Conservation (phyloP, 2,113 vertebrate species). For the Muscicapa adusta region DNA sequence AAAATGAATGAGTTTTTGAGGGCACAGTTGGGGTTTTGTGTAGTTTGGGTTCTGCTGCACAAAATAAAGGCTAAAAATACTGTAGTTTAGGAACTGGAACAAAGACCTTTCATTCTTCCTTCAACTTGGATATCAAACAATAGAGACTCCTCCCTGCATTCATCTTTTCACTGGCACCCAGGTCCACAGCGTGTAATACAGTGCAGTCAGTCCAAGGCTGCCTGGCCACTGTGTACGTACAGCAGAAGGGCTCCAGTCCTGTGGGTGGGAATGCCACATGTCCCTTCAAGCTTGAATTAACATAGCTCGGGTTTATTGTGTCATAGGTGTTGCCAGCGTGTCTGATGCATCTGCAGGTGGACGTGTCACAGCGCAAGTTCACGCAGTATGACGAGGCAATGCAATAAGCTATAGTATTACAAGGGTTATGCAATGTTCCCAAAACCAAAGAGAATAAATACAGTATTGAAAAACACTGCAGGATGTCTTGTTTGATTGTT, state of each 20-base stretch:
- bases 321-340: constrained; percentile 43
- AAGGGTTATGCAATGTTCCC: constrained; percentile 25
- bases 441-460: neutral
- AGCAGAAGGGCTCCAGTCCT: neutral
- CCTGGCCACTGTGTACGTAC: rapidly evolving
- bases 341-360: constrained; percentile 46
- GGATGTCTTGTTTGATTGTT: neutral
- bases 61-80: neutral
- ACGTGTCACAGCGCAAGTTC: constrained; percentile 58
- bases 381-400: neutral
- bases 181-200: rapidly evolving
- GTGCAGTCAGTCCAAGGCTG: rapidly evolving
- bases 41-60: neutral
- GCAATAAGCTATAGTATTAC: constrained; percentile 14
- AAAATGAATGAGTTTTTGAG: neutral
- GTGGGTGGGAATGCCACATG: neutral
- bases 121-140: neutral
- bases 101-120: neutral
- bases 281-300: constrained; percentile 27
- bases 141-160: neutral
- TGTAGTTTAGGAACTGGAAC: neutral
- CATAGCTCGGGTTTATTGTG: constrained; percentile 39
- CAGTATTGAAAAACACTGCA: neutral
- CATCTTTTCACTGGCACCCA: neutral
- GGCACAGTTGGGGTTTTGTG: neutral